A percentile compares a stretch with the other conserved stretches of the same genome.
phyloP scores from a whole-genome alignment of 92 coral and sea anemone species.

The Parazoanthus atlanticus region DNA sequence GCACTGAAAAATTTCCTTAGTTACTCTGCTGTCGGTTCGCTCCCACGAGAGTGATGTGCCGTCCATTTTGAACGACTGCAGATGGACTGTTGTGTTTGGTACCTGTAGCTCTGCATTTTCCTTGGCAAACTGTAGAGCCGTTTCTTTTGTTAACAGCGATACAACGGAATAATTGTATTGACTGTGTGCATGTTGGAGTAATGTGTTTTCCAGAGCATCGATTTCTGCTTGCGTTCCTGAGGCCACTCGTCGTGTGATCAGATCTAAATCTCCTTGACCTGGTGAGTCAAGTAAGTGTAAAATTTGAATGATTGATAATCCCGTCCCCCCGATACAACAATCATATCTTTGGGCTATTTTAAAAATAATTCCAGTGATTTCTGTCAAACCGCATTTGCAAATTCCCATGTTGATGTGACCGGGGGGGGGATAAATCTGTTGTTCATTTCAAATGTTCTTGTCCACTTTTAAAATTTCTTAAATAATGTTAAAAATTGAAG shows the following conservation, averaged over 20 bases:
- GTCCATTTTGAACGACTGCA: background rate
- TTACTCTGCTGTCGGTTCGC: background rate
- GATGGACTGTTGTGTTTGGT: background rate
- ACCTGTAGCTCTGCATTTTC: background rate
- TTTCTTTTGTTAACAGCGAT: background rate
- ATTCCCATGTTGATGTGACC: too few species aligned
- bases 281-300: too few species aligned
- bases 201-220: background rate
- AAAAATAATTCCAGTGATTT: too few species aligned
- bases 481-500: too few species aligned
- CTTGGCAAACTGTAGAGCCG: background rate
- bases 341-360: too few species aligned
- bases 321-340: too few species aligned
- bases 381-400: too few species aligned
- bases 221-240: background rate
- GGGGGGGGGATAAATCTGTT: too few species aligned
- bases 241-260: background rate
- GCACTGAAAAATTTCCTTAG: background rate
- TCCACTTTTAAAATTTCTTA: too few species aligned
- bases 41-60: conserved; percentile 3
- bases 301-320: too few species aligned
- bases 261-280: background rate
- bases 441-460: too few species aligned
- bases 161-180: background rate
- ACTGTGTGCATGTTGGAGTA: background rate